Base-by-base conservation (phyloP, 2,888 invertebrate species). In the Dryomyza anilis region DNA sequence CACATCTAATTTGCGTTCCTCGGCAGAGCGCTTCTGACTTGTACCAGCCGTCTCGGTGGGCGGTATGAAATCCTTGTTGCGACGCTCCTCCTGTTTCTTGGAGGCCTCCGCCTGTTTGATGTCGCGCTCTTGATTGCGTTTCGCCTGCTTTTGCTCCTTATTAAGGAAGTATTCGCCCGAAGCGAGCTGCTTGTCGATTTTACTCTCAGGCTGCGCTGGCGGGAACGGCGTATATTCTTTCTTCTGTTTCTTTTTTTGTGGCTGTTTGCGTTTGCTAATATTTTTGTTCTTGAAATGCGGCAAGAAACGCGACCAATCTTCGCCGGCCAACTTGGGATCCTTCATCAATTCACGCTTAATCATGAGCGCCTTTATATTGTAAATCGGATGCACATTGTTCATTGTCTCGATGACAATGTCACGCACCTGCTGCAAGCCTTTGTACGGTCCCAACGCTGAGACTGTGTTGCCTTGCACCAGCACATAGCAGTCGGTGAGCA, bases 321-420 rank as follows among this genome's bases (percentile, higher is more conserved):
- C 96, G 82, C 94, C 90, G 80, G 91, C 92, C 62, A 99, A 81
- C 76, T 90, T 91, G 0, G 96, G 93, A 85, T 99, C 95, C 84
- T 96, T 97, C 75, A 93, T 91, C 63, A 99, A 84, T 83, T 99
- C 98, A 72, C 91, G 87, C 81, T 98, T 98, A 58, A 99, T 97
- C 98, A 99, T 98, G 58, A 99, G 84, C 2, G 95, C 92, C 85
- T 98, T 94, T 1, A 99, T 96, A 77, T 97, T 98, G 79, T 98
- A 98, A 81, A 99, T 95, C 1, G 99, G 99, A 85, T 99, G 99
- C 63, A 99, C 89, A 82, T 99, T 99, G 79, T 94, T 95, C 98
- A 99, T 98, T 0, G 97, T 97, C 74, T 99, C 98, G 78, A 93
- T 91, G 1, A 95, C 94, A 75, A 99, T 94, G 73, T 92, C 89